Percentiles rank a stretch among this genome's conserved stretches.
phyloP scores from a whole-genome alignment of 2,888 invertebrate genomes.

The Heliconius ethilla region DNA sequence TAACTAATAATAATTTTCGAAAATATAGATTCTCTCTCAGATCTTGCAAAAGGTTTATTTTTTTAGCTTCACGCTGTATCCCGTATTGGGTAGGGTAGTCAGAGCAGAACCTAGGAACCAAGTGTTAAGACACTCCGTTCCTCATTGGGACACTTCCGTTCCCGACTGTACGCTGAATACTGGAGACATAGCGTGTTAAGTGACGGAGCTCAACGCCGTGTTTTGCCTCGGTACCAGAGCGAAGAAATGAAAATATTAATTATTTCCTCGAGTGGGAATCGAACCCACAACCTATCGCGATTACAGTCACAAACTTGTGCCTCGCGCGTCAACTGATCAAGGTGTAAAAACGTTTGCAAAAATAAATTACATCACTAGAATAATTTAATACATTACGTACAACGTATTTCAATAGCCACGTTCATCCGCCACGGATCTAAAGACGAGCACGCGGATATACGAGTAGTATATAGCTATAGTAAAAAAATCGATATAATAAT shows the following conservation, averaged over 20 bases:
- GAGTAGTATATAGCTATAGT: constrained; percentile 13
- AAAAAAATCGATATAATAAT: constrained; percentile 52
- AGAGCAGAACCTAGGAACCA: no score
- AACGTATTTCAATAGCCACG: not conserved
- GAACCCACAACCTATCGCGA: no score
- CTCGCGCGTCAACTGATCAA: not conserved
- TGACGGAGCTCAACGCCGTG: no score
- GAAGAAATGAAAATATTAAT: no score
- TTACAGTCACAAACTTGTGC: no score
- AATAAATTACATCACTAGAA: constrained; percentile 7
- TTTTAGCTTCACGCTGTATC: not conserved
- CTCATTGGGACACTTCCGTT: no score
- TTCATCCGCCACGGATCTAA: constrained; percentile 11
- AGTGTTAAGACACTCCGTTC: no score
- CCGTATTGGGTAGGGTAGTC: not conserved
- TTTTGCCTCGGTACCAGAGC: no score
- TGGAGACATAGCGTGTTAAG: no score
- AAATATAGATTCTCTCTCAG: no score
- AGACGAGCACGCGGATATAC: constrained; percentile 63
- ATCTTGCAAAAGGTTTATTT: not conserved
- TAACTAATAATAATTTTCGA: not conserved
- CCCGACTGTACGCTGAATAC: no score
- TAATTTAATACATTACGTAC: not conserved
- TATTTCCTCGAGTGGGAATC: no score
- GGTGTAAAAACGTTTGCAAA: not conserved